phyloP scores from a whole-genome alignment of 2,888 invertebrate species.

The Trachelus stipa region DNA sequence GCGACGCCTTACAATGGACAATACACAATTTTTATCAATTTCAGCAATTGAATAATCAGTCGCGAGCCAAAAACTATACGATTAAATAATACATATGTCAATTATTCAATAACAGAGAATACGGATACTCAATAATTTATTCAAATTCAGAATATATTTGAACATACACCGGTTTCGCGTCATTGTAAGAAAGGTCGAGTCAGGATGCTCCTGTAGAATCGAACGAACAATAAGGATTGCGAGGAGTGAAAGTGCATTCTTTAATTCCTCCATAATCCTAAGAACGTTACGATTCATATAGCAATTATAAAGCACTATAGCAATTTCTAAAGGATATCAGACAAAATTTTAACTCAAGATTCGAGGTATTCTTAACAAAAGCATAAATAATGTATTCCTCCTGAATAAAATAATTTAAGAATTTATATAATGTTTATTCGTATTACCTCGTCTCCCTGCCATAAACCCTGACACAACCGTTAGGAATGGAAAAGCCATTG shows the following conservation, averaged over 20 bases:
- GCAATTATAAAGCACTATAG: background rate
- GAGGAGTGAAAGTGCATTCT: background rate
- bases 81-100: background rate
- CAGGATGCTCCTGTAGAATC: background rate
- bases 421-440: background rate
- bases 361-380: background rate
- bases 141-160: background rate
- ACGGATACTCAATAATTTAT: background rate
- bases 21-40: background rate
- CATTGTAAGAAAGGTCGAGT: background rate
- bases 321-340: background rate
- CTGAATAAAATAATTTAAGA: background rate
- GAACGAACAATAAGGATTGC: background rate
- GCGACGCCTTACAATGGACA: background rate
- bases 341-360: background rate
- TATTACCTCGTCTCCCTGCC: background rate
- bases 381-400: background rate
- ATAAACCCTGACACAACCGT: background rate
- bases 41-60: background rate
- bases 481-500: background rate
- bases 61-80: background rate
- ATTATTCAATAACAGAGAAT: background rate
- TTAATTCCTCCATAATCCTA: background rate
- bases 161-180: background rate
- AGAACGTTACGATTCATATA: background rate